A percentile compares a stretch with the other conserved stretches of the same genome.
Evolutionary conservation across 2,797 vertebrate species (phyloP).

Genomic region (Simalia tracyae): DNA sequence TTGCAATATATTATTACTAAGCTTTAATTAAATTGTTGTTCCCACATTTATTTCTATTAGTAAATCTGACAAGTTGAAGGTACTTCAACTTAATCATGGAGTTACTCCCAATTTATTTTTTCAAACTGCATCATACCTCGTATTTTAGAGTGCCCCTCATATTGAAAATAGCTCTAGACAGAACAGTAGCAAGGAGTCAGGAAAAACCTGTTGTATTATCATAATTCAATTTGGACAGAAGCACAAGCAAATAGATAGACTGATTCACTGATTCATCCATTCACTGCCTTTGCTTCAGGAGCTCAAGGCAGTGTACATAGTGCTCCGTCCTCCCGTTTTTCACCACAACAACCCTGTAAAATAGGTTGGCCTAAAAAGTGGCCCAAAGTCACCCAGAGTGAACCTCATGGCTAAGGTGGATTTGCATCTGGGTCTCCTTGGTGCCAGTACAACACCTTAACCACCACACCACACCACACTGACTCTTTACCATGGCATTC

Average conservation of each 20-base stretch:
- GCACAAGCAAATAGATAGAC: not conserved
- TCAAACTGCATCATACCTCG: not conserved
- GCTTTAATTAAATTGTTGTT: not conserved
- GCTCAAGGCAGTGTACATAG: too few relatives aligned
- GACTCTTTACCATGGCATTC: slow-evolving; percentile 56
- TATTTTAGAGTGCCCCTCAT: not conserved
- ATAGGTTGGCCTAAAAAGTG: too few relatives aligned
- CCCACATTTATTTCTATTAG: not conserved
- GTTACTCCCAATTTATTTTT: not conserved
- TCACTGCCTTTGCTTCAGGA: too few relatives aligned
- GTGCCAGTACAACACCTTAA: not conserved
- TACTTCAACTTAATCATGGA: not conserved
- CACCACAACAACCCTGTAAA: too few relatives aligned
- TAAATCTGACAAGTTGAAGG: not conserved
- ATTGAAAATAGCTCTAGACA: not conserved
- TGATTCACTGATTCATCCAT: not conserved
- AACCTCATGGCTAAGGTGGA: not conserved
- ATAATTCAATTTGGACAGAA: not conserved
- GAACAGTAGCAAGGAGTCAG: not conserved
- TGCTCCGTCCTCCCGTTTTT: too few relatives aligned
- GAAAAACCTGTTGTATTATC: not conserved
- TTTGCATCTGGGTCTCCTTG: not conserved
- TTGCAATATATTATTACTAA: not conserved
- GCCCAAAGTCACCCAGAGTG: not conserved
- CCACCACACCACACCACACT: not conserved